Conservation (phyloP, 2,888 invertebrate species). For the Odontocolon sp. region DNA sequence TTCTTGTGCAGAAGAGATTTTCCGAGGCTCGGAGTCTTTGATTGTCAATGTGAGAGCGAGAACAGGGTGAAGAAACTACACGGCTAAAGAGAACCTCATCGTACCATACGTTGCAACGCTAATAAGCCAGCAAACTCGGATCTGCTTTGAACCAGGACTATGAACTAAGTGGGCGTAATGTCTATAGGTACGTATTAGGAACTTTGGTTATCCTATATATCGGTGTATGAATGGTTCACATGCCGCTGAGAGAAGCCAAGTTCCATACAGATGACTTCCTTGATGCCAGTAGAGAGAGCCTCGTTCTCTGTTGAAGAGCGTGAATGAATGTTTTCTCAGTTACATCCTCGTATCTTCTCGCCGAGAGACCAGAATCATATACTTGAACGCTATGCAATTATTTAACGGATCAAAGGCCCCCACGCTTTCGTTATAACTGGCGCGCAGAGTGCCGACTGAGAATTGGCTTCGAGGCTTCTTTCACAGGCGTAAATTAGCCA, state of each 20-base stretch:
- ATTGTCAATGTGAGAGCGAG: conserved; percentile 10
- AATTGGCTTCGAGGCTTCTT: neutral
- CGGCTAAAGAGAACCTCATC: conserved; percentile 13
- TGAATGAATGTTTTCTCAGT: conserved; percentile 15
- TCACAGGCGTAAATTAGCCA: conserved; percentile 39
- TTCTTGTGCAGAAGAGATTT: no score
- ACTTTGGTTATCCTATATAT: conserved; percentile 47
- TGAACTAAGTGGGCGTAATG: conserved; percentile 46
- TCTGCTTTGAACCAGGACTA: conserved; percentile 3
- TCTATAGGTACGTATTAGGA: conserved; percentile 52
- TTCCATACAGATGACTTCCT: conserved; percentile 52
- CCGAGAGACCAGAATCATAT: conserved; percentile 5
- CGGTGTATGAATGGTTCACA: conserved; percentile 55
- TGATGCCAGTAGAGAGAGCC: conserved; percentile 12
- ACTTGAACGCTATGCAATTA: conserved; percentile 16
- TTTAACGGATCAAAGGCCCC: conserved; percentile 19
- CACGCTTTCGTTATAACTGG: conserved; percentile 20
- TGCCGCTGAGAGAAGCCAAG: conserved; percentile 16
- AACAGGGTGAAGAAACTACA: conserved; percentile 11
- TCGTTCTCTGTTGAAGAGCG: neutral
- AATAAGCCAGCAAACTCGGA: conserved; percentile 44
- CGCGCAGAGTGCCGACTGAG: neutral
- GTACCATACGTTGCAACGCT: conserved; percentile 31
- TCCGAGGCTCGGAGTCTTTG: no score
- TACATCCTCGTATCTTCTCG: conserved; percentile 5